A percentile compares a stretch with the other conserved stretches of the same genome.
These are phyloP conservation scores for Balearica regulorum DNA, from an alignment of 2,797 vertebrate species.

Conservation along the genomic window DNA sequence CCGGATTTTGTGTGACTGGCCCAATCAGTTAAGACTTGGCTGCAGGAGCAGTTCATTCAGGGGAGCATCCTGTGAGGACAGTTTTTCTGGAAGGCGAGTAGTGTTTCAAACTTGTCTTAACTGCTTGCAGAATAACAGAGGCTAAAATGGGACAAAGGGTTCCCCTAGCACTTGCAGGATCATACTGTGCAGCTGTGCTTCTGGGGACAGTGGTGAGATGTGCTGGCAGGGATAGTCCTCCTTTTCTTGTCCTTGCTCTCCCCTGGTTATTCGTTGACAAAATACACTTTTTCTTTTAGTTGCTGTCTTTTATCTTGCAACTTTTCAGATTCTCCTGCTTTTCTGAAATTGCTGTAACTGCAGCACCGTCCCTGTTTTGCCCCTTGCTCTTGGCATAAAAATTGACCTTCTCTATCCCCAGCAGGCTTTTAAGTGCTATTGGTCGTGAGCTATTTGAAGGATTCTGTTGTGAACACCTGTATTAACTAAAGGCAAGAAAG, in stretches of 20 bases:
- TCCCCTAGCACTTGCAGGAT: neutral
- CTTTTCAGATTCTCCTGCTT: neutral
- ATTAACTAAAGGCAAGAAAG: neutral
- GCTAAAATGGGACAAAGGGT: neutral
- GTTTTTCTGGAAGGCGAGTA: neutral
- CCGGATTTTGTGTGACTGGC: neutral
- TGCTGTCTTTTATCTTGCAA: neutral
- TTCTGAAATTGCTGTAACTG: neutral
- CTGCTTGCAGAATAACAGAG: neutral
- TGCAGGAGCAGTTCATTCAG: neutral
- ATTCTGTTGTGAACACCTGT: neutral
- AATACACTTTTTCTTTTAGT: neutral
- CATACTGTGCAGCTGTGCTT: neutral
- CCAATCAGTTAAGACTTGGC: neutral
- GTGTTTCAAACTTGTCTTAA: neutral
- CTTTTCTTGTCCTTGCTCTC: neutral
- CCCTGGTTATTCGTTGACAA: neutral
- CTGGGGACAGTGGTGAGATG: neutral
- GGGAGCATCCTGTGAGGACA: neutral
- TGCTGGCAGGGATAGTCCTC: neutral
- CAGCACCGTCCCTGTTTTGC: neutral
- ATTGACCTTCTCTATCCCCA: neutral
- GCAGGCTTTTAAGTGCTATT: neutral
- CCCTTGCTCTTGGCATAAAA: neutral
- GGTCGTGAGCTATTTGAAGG: neutral